These are phyloP conservation scores for Zoroaster sp. DNA, from an alignment of 53 echinoderm and acorn worm genomes.

Conservation along the genomic window DNA sequence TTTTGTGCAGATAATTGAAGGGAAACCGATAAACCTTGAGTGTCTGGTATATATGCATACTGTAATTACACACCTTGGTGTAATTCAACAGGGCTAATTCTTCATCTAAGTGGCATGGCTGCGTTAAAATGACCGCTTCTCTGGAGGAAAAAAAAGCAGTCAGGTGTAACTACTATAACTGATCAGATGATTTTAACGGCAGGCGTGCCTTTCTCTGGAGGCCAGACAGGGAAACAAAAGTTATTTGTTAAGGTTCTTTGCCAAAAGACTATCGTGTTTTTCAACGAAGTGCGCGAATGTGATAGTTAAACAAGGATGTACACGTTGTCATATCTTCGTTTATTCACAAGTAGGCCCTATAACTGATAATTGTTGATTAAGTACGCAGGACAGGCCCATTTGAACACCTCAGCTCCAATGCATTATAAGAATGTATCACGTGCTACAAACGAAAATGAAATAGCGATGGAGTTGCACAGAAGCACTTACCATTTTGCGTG, in stretches of 20 bases:
- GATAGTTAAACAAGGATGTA: neutral
- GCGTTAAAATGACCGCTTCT: neutral
- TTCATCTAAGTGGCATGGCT: neutral
- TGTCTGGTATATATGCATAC: neutral
- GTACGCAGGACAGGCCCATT: too few species aligned
- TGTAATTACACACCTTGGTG: neutral
- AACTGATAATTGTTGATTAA: too few species aligned
- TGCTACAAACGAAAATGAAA: neutral
- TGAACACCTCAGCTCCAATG: too few species aligned
- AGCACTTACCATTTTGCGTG: conserved; percentile 66
- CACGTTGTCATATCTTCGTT: too few species aligned
- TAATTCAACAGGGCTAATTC: neutral
- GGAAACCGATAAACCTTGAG: neutral
- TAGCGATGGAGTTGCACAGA: neutral
- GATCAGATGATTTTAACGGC: neutral
- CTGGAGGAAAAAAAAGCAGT: neutral
- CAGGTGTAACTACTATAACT: neutral
- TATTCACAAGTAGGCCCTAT: too few species aligned
- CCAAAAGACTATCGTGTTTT: neutral
- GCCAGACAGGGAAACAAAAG: too few species aligned
- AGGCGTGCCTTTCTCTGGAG: neutral
- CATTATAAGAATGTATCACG: too few species aligned
- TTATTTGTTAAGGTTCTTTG: too few species aligned
- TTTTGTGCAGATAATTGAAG: neutral
- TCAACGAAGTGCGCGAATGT: neutral